Percentiles rank a stretch among this genome's conserved stretches.
Evolutionary conservation across 1,140 invertebrate genomes (phyloP).

Genomic region (Polypedilum vanderplanki): DNA sequence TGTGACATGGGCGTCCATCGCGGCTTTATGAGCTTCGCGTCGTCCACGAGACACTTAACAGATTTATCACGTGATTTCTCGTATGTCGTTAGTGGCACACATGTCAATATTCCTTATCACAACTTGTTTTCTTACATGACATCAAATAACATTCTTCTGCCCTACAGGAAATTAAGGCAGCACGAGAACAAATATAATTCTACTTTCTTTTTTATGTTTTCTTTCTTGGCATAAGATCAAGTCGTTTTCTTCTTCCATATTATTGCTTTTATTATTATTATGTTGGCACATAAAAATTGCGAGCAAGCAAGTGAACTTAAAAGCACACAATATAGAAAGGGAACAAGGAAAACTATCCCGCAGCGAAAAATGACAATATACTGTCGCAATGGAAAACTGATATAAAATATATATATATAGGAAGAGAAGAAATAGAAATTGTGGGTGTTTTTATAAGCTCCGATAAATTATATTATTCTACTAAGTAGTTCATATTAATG

Average conservation of each 20-base stretch:
- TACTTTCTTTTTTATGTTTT: not conserved
- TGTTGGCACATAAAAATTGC: not conserved
- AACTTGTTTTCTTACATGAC: not conserved
- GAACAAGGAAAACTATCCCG: not conserved
- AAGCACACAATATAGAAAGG: not conserved
- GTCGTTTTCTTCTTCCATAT: not conserved
- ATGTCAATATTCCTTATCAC: not conserved
- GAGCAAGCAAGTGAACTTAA: not conserved
- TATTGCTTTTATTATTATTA: not conserved
- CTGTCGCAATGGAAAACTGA: no score
- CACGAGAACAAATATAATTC: not conserved
- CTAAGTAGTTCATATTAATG: not conserved
- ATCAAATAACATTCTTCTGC: not conserved
- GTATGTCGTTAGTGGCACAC: not conserved
- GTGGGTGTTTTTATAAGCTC: not conserved
- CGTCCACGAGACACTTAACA: not conserved
- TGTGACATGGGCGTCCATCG: not conserved
- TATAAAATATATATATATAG: not conserved
- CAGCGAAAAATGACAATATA: conserved; percentile 7
- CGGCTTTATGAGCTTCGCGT: not conserved
- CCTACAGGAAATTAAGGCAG: not conserved
- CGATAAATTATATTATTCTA: not conserved
- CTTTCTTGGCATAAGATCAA: not conserved
- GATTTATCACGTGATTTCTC: not conserved
- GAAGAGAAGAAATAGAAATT: not conserved